Evolutionary conservation across 2,113 vertebrate genomes (phyloP).

Genomic region (Rhizomys pruinosus): DNA sequence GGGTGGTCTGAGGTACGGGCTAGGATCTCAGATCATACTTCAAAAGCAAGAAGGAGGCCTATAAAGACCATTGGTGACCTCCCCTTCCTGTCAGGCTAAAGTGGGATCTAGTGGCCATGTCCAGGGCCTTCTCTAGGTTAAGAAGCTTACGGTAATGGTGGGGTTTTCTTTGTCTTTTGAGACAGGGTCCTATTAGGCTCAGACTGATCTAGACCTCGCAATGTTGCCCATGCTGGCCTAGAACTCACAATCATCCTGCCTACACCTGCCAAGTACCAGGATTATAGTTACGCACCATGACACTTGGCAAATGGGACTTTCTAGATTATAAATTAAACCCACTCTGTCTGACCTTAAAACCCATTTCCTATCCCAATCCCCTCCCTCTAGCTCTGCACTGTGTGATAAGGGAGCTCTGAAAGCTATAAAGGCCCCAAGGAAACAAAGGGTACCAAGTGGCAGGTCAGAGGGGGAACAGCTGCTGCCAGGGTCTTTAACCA

Average conservation of each 20-base stretch:
- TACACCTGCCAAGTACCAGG: neutral
- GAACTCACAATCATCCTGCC: neutral
- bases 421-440: neutral
- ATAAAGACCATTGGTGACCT: neutral
- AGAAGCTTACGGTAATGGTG: neutral
- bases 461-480: neutral
- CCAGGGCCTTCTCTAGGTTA: neutral
- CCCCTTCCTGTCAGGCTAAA: neutral
- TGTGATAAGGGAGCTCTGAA: neutral
- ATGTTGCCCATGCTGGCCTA: neutral
- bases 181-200: neutral
- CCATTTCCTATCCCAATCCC: neutral
- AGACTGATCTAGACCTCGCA: no score
- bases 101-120: neutral
- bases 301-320: no score
- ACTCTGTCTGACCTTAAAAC: neutral
- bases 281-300: neutral
- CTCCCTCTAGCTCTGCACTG: neutral
- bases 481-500: neutral
- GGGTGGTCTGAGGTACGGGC: neutral
- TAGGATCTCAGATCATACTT: neutral
- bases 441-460: neutral
- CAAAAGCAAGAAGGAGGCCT: neutral
- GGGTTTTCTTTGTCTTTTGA: neutral
- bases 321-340: neutral